Evolutionary conservation across 2,888 invertebrate genomes (phyloP), one percentile per base, ranked within the genome.

Genomic region (Oscheius onirici): DNA sequence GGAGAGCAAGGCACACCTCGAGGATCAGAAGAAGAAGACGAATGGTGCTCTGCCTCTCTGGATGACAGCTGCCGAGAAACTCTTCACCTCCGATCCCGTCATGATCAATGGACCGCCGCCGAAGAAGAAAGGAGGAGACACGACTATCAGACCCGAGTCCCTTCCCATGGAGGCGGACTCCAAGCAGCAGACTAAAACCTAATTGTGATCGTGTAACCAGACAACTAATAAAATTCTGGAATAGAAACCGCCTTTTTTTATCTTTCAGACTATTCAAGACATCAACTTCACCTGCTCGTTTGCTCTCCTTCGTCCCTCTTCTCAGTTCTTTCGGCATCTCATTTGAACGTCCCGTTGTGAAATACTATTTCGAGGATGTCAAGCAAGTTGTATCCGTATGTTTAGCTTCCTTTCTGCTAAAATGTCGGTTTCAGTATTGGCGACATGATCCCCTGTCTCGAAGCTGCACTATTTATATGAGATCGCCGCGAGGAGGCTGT

Each of bases 311-410:
- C 46, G 69, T 79, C 20, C 63, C 75, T 1, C 17, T 75, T 17
- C 46, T 81, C 5, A 76, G 74, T 52, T 70, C 57, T 15, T 76
- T 81, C 28, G 81, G 79, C 51, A 72, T 77, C 57, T 73, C 78
- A 20, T 81, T 79, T 65, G 81, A 81, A 61, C 46, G 78, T 28
- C 81, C 81, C 0, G 75, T 75, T 11, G 44, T 79, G 1, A 66
- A 71, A 26, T 79, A 73, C 49, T 68, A 60, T 20, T 73, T 76
- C 65, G 74, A 77, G 13, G 79, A 79, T 20, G 69, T 77, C 5
- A 67, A 70, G 10, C 60, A 72, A 44, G 65, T 72, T 11, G 71
- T 77, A 34, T 46, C 73, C 44, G 79, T 79, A 40, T 43, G 70
- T 28, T 24, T 20, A 2, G 20, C 26, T 67, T 11, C n/a, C 13